A percentile compares a stretch with the other conserved stretches of the same genome.
These are phyloP conservation scores for Alectura lathami DNA, from an alignment of 2,113 vertebrate genomes.

Conservation along the genomic window DNA sequence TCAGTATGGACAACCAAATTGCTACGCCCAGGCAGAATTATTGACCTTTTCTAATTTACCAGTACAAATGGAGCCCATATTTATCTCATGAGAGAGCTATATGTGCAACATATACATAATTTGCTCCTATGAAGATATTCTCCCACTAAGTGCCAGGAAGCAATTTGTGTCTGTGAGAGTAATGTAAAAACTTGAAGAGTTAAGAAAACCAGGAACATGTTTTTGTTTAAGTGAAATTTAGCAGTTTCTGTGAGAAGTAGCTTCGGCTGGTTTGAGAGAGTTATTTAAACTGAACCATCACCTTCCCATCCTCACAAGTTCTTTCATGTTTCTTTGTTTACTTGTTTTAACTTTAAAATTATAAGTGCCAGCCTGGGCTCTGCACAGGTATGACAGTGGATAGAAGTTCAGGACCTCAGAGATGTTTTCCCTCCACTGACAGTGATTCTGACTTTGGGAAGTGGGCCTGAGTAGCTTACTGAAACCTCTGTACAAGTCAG, in stretches of 20 bases:
- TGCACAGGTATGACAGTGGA: neutral
- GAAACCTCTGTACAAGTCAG: fast-evolving
- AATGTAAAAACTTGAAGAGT: neutral
- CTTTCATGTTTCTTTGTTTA: neutral
- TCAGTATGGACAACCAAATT: fast-evolving
- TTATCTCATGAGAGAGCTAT: neutral
- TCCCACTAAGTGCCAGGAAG: neutral
- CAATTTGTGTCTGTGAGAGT: neutral
- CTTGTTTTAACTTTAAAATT: neutral
- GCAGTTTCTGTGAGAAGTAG: neutral
- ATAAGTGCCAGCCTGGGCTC: neutral
- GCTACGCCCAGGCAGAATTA: neutral
- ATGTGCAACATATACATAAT: neutral
- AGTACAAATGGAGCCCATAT: neutral
- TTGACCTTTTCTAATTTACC: neutral
- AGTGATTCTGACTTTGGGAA: neutral
- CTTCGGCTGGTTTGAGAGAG: neutral
- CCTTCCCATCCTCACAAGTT: neutral
- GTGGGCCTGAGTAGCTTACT: neutral
- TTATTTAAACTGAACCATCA: neutral
- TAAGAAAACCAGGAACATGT: neutral
- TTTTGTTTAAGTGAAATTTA: neutral
- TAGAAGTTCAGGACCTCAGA: neutral
- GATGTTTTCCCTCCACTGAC: neutral
- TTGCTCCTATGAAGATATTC: neutral